These are phyloP conservation scores for Benitochromis conjunctus DNA, from an alignment of 2,113 vertebrate genomes.

Conservation along the genomic window DNA sequence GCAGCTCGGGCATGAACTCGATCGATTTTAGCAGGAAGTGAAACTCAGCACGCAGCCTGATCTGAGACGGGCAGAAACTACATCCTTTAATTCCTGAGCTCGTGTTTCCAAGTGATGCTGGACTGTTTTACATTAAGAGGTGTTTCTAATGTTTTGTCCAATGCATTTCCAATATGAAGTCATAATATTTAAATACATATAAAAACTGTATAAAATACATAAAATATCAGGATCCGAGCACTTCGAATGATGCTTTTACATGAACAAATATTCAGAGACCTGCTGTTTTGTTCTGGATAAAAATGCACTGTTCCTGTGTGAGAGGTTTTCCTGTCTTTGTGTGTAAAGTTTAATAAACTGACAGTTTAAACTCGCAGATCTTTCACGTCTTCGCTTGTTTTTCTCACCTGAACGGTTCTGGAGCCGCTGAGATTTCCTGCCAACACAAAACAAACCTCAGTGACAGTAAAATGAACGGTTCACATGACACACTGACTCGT, in stretches of 20 bases:
- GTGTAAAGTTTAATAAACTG: not conserved
- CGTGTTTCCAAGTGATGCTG: not conserved
- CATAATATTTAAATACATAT: not conserved
- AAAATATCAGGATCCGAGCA: not conserved
- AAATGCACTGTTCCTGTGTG: not conserved
- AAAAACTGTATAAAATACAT: not conserved
- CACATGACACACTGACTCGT: rapidly evolving
- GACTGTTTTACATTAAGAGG: not conserved
- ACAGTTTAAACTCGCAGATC: not conserved
- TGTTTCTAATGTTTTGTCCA: not conserved
- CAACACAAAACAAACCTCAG: not conserved
- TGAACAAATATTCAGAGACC: not conserved
- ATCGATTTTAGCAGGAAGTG: too few relatives aligned
- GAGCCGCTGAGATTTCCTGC: slow-evolving; percentile 17
- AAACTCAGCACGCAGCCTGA: too few relatives aligned
- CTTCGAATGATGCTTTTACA: not conserved
- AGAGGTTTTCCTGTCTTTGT: not conserved
- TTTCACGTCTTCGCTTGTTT: not conserved
- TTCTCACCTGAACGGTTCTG: not conserved
- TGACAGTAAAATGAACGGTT: not conserved
- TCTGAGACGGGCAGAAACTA: not conserved
- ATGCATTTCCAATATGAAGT: rapidly evolving
- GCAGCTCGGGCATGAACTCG: too few relatives aligned
- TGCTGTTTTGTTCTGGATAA: not conserved
- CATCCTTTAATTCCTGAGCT: not conserved